These are phyloP conservation scores for Pan troglodytes DNA, from an alignment of 2,113 vertebrate genomes.

Conservation along the genomic window NHGRI_mPanTro3-v2.1_pri NC_072416.2:9078001-9078500, in stretches of 20 bases:
- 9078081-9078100: background rate
- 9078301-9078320: background rate
- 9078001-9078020: background rate
- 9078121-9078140: background rate
- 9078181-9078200: background rate
- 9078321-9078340: background rate
- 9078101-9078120: background rate
- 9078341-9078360: rapidly evolving
- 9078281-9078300: background rate
- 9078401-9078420: background rate
- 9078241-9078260: background rate
- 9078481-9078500: constrained; percentile 61
- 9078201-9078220: constrained; percentile 43
- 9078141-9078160: background rate
- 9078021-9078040: background rate
- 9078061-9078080: background rate
- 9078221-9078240: background rate
- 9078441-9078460: background rate
- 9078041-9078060: background rate
- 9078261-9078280: constrained; percentile 30
- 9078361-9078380: background rate
- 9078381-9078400: rapidly evolving
- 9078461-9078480: background rate
- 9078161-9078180: background rate
- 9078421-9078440: rapidly evolving